Percentiles rank a stretch among this genome's conserved stretches.
These are phyloP conservation scores for Syngnathus acus DNA, from an alignment of 2,797 vertebrate genomes.

Conservation along the genomic window DNA sequence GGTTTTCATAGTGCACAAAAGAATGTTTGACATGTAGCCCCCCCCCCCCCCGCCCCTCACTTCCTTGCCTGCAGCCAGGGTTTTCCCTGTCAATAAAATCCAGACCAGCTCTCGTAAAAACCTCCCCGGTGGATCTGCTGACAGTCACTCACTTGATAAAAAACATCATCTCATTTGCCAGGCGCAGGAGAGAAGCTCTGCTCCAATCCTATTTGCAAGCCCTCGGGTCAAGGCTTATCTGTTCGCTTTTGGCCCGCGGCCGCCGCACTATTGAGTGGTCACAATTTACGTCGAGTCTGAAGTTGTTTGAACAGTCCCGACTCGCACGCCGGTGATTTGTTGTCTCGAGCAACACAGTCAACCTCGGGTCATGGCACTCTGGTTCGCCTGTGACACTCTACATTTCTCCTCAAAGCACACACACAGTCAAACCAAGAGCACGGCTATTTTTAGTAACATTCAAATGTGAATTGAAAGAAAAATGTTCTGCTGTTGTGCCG, in stretches of 20 bases:
- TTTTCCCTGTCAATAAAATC: conserved; percentile 2
- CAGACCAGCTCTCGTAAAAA: background rate
- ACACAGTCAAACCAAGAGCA: no score
- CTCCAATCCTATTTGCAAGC: conserved; percentile 11
- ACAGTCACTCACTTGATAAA: background rate
- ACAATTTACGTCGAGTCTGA: background rate
- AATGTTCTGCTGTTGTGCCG: no score
- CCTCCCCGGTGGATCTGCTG: background rate
- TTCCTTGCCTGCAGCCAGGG: conserved; percentile 16
- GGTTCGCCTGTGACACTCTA: background rate
- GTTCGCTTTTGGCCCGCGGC: background rate
- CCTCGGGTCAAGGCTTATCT: background rate
- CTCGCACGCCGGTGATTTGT: conserved; percentile 15
- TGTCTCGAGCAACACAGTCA: conserved; percentile 26
- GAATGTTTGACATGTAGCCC: conserved; percentile 7
- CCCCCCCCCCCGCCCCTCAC: background rate
- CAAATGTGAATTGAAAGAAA: no score
- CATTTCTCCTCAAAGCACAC: background rate
- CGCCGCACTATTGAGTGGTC: conserved; percentile 17
- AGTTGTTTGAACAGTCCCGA: conserved; percentile 15
- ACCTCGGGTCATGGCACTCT: background rate
- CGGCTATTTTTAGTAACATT: no score
- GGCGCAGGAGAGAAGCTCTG: background rate
- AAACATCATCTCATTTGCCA: conserved; percentile 8
- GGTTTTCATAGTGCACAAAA: background rate